These are phyloP conservation scores for Tineola bisselliella DNA, from an alignment of 2,888 invertebrate species.

Conservation along the genomic window DNA sequence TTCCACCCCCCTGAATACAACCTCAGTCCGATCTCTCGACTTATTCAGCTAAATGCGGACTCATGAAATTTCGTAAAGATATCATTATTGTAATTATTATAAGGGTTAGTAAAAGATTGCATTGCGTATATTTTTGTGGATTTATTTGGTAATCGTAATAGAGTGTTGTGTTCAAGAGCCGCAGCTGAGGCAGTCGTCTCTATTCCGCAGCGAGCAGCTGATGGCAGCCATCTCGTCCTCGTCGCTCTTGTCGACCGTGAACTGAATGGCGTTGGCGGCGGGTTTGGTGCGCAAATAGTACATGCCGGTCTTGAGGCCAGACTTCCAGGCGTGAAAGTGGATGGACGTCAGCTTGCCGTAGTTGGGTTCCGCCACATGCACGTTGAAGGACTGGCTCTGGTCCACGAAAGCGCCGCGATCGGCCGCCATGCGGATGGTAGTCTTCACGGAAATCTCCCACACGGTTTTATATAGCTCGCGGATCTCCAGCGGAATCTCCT, in stretches of 20 bases:
- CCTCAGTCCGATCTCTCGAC: no score
- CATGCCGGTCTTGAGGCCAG: constrained; percentile 98
- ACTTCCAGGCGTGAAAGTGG: constrained; percentile 98
- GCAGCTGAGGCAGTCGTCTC: constrained; percentile 88
- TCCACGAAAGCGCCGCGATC: constrained; percentile 98
- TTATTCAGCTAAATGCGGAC: no score
- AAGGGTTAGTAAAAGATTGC: no score
- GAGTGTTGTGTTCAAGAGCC: constrained; percentile 79
- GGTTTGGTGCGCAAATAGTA: constrained; percentile 97
- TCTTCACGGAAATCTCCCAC: constrained; percentile 96
- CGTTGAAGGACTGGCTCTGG: constrained; percentile 97
- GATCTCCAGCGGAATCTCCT: constrained; percentile 83
- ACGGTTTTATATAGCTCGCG: constrained; percentile 94
- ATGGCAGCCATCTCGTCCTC: constrained; percentile 73
- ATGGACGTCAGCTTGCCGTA: constrained; percentile 95
- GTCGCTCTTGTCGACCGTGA: constrained; percentile 88
- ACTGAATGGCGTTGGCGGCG: constrained; percentile 95
- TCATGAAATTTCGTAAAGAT: no score
- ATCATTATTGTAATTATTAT: no score
- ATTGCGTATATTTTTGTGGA: no score
- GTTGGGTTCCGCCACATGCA: constrained; percentile 95
- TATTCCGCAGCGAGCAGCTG: constrained; percentile 87
- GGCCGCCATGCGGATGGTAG: constrained; percentile 94
- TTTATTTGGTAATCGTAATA: no score
- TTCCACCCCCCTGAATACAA: no score